These are phyloP conservation scores for Pandemis heparana DNA, from an alignment of 2,888 invertebrate species.

Conservation along the genomic window DNA sequence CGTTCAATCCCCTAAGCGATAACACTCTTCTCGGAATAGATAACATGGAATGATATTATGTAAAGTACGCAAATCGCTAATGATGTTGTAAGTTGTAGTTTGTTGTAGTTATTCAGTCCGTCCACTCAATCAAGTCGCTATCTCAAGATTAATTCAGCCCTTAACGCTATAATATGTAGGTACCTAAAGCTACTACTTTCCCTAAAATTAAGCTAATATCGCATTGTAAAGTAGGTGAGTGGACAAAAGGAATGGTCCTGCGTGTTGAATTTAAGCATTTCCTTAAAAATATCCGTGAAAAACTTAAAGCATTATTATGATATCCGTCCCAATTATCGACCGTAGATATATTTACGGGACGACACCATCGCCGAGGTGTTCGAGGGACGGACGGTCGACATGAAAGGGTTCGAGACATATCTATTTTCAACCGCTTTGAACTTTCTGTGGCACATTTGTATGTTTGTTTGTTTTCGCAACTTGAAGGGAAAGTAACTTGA, in stretches of 20 bases:
- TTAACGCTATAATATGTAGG: not conserved
- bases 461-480: conserved; percentile 81
- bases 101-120: not conserved
- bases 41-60: conserved; percentile 30
- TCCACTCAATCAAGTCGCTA: not conserved
- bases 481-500: conserved; percentile 63
- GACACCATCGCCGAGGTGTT: conserved; percentile 54
- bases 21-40: conserved; percentile 38
- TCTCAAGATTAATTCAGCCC: not conserved
- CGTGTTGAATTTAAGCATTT: not conserved
- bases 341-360: conserved; percentile 48
- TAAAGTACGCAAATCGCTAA: conserved; percentile 13
- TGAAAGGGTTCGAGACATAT: conserved; percentile 80
- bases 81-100: not conserved
- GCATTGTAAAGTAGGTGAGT: too few relatives aligned
- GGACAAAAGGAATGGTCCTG: not conserved
- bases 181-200: too few relatives aligned
- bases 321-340: conserved; percentile 36
- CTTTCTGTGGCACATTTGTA: conserved; percentile 58
- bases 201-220: too few relatives aligned
- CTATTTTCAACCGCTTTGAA: conserved; percentile 83
- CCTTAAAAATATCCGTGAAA: not conserved
- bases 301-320: not conserved
- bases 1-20: conserved; percentile 38
- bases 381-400: conserved; percentile 67